Conservation (phyloP, 1,140 invertebrate genomes). For the Lysiphlebus fabarum region DNA sequence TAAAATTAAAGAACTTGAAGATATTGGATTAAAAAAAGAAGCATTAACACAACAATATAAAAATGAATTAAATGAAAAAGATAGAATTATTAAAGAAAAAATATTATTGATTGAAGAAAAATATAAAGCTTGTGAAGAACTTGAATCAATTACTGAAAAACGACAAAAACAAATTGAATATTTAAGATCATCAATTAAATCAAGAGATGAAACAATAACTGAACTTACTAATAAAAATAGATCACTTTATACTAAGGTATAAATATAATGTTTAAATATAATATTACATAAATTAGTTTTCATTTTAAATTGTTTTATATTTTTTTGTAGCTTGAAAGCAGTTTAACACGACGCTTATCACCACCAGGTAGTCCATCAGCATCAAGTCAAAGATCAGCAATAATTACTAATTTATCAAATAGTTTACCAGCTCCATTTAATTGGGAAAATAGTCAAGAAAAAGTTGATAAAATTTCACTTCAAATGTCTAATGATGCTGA, state of each 20-base stretch:
- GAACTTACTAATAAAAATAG: slow-evolving; percentile 51
- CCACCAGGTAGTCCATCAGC: slow-evolving; percentile 41
- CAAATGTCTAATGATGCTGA: slow-evolving; percentile 4
- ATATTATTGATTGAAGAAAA: slow-evolving; percentile 42
- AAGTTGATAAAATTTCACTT: neutral
- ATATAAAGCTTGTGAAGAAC: slow-evolving; percentile 40
- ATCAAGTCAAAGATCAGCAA: slow-evolving; percentile 30
- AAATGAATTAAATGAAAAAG: slow-evolving; percentile 43
- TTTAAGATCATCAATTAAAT: slow-evolving; percentile 44
- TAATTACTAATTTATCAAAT: slow-evolving; percentile 29
- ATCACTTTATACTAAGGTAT: slow-evolving; percentile 44
- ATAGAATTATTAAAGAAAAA: slow-evolving; percentile 47
- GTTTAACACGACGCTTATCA: slow-evolving; percentile 36
- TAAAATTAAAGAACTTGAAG: slow-evolving; percentile 48
- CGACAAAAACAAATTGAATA: slow-evolving; percentile 50
- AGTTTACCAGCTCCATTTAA: slow-evolving; percentile 31
- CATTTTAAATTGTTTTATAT: neutral
- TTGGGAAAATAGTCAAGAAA: slow-evolving; percentile 31
- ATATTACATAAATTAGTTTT: too few relatives aligned
- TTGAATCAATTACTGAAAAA: slow-evolving; percentile 41
- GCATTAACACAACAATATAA: slow-evolving; percentile 39
- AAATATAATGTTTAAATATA: slow-evolving; percentile 15
- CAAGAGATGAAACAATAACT: slow-evolving; percentile 46
- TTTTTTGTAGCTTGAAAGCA: slow-evolving; percentile 43
- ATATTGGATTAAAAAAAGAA: slow-evolving; percentile 46